phyloP scores from a whole-genome alignment of 1,140 invertebrate genomes.

The Dreissena rostriformis region DNA sequence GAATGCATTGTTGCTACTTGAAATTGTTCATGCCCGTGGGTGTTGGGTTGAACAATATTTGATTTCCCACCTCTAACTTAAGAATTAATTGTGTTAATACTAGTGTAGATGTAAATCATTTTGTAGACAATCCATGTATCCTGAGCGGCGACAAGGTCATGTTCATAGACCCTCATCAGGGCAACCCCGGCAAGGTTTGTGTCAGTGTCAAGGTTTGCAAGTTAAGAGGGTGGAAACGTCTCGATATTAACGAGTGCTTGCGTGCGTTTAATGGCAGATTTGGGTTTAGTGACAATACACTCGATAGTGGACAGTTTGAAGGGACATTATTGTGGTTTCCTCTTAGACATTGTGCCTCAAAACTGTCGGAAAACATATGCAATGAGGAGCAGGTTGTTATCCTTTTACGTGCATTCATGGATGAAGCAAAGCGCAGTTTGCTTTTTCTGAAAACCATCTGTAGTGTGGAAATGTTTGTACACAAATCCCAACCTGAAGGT shows the following conservation, averaged over 20 bases:
- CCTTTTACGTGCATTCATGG: conserved; percentile 48
- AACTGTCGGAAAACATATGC: conserved; percentile 35
- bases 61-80: too few relatives aligned
- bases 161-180: conserved; percentile 33
- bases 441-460: conserved; percentile 48
- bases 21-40: too few relatives aligned
- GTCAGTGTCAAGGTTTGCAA: conserved; percentile 17
- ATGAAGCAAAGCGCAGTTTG: conserved; percentile 32
- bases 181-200: conserved; percentile 27
- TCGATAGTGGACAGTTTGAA: conserved; percentile 48
- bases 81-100: too few relatives aligned
- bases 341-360: conserved; percentile 18
- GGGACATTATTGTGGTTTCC: conserved; percentile 68
- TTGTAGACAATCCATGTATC: conserved; percentile 42
- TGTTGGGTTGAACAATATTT: too few relatives aligned
- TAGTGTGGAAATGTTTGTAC: conserved; percentile 6
- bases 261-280: neutral
- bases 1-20: too few relatives aligned
- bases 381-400: conserved; percentile 47
- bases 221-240: conserved; percentile 12
- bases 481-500: neutral
- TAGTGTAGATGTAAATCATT: neutral
- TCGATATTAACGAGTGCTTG: neutral
- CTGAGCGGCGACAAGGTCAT: conserved; percentile 20
- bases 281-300: conserved; percentile 11